These are phyloP conservation scores for Sturmia bella DNA, from an alignment of 2,888 invertebrate species.

Conservation along the genomic window DNA sequence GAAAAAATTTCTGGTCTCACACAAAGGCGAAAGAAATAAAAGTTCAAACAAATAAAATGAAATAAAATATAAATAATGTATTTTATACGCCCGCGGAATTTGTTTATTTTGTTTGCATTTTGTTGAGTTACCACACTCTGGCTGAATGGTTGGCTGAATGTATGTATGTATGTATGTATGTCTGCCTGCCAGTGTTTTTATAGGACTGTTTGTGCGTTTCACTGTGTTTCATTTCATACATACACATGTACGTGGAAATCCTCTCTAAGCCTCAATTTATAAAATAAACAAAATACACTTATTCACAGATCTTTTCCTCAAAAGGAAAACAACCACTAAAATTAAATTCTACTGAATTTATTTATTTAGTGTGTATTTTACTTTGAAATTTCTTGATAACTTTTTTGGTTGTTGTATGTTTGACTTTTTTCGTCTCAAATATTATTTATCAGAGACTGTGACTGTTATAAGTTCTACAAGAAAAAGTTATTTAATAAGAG, in stretches of 20 bases:
- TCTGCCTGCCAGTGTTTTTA: no score
- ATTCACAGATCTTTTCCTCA: neutral
- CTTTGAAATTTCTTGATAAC: constrained; percentile 18
- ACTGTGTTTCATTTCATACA: neutral
- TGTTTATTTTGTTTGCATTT: constrained; percentile 65
- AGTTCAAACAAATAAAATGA: constrained; percentile 63
- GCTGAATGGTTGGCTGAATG: neutral
- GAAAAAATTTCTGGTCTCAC: constrained; percentile 24
- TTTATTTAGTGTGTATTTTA: constrained; percentile 36
- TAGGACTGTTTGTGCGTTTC: neutral
- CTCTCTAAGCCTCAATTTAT: constrained; percentile 18
- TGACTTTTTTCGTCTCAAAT: no score
- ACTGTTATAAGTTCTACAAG: no score
- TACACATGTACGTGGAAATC: no score
- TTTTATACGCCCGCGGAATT: constrained; percentile 70
- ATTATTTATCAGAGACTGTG: no score
- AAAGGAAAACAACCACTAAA: constrained; percentile 17
- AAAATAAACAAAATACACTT: neutral
- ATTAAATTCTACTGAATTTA: constrained; percentile 38
- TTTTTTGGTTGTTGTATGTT: constrained; percentile 6
- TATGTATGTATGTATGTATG: neutral
- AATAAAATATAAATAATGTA: constrained; percentile 69
- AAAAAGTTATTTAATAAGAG: no score
- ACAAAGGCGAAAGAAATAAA: constrained; percentile 6
- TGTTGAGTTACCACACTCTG: constrained; percentile 13